Evolutionary conservation across 2,113 vertebrate genomes (phyloP).

Genomic region (Tragelaphus imberbis): DNA sequence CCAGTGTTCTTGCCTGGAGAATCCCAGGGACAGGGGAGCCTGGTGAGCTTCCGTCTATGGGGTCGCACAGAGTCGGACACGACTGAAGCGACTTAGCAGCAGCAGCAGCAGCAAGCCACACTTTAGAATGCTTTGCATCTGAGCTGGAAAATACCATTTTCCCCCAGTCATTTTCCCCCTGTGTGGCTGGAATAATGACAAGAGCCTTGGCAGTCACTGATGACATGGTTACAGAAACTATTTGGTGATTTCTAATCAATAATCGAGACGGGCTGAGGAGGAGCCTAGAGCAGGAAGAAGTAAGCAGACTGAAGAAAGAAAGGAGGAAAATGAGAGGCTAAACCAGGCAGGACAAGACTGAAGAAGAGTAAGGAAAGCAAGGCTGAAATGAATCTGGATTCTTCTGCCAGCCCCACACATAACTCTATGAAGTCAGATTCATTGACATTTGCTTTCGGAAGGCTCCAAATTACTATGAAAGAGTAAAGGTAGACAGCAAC

Average conservation of each 20-base stretch:
- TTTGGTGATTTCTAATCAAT: conserved; percentile 68
- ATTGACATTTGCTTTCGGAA: not conserved
- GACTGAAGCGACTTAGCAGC: no score
- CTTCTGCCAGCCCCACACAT: not conserved
- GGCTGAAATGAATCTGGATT: not conserved
- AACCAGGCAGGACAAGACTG: not conserved
- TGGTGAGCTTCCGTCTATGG: no score
- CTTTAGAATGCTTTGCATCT: conserved; percentile 52
- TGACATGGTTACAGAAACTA: conserved; percentile 61
- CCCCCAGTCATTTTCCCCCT: conserved; percentile 62
- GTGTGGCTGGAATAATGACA: conserved; percentile 61
- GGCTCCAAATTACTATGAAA: not conserved
- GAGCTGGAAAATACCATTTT: conserved; percentile 60
- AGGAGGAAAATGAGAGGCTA: not conserved
- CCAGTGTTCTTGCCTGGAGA: no score
- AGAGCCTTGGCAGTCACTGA: conserved; percentile 43
- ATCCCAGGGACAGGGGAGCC: no score
- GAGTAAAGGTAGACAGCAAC: not conserved
- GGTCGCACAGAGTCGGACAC: no score
- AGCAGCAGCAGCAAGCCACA: no score
- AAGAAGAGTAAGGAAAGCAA: not conserved
- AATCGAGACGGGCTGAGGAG: not conserved
- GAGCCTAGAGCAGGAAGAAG: not conserved
- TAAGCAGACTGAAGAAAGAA: not conserved
- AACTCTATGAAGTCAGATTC: not conserved